Evolutionary conservation across 2,888 invertebrate species (phyloP), one percentile per base, ranked within the genome.

Genomic region (Venusia cambrica): DNA sequence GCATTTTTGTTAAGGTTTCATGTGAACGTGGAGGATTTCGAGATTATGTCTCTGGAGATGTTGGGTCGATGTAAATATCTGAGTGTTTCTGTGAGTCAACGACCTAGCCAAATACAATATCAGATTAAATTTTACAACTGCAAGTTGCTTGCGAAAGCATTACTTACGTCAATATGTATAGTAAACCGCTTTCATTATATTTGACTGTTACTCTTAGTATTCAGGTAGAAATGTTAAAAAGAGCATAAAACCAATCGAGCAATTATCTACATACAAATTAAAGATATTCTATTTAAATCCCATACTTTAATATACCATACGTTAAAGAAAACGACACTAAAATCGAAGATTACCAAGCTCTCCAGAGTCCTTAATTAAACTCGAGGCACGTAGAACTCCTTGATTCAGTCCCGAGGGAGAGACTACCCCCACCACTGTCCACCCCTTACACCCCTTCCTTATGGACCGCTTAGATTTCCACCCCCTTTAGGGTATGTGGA

Each of bases 391-490:
- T 85, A 84, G 64, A 73, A 71, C 80, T 85, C 84, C 85, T 85
- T 85, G 84, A 85, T 85, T 85, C 85, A 83, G 77, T 77, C 76
- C 72, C 81, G 68, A 66, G 57, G 50, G 46, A 58, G 58, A 60
- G 54, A 63, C 59, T 57, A 40, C 50, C 47, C 48, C 39, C 29
- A 27, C 50, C 36, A 36, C 57, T 55, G 58, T 51, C 47, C 46
- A 49, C 72, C 67, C 74, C 60, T 75, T 74, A 76, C 84, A 69
- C 73, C 68, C 74, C 62, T 76, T 75, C 78, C 84, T 84, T 83
- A 83, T 83, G 85, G 81, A 78, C 79, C 79, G 85, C 85, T 84
- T 84, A 84, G 85, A 87, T 85, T 85, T 85, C 76, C 79, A 66
- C 81, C 83, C 79, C 51, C 69, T 70, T 40, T 64, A 71, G 69